phyloP scores from a whole-genome alignment of 2,888 invertebrate species.

The Agriopis marginaria region DNA sequence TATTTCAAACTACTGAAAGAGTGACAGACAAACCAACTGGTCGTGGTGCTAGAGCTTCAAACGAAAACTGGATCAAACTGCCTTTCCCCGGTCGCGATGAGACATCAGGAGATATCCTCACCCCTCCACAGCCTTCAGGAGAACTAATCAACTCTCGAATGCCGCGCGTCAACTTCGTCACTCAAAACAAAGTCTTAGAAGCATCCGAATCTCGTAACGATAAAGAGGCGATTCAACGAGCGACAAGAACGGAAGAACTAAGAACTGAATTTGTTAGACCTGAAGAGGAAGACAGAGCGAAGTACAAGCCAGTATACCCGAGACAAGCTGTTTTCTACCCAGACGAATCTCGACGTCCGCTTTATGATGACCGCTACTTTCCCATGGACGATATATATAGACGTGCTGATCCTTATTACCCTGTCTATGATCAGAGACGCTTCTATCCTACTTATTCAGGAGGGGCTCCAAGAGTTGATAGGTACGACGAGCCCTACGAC shows the following conservation, averaged over 20 bases:
- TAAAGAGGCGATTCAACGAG: conserved; percentile 78
- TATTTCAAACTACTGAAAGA: conserved; percentile 77
- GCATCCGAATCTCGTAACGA: conserved; percentile 82
- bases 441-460: conserved; percentile 60
- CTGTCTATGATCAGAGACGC: conserved; percentile 72
- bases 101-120: conserved; percentile 73
- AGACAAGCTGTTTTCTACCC: conserved; percentile 81
- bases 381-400: conserved; percentile 74
- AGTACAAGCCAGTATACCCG: conserved; percentile 77
- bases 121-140: conserved; percentile 83
- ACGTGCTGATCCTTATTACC: conserved; percentile 73
- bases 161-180: conserved; percentile 89
- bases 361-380: conserved; percentile 75
- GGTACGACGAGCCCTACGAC: conserved; percentile 77
- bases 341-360: conserved; percentile 75
- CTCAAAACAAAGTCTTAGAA: conserved; percentile 85
- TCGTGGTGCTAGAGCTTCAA: conserved; percentile 86
- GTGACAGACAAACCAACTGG: conserved; percentile 84
- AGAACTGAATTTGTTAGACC: conserved; percentile 81
- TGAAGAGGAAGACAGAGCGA: conserved; percentile 65
- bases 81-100: conserved; percentile 80
- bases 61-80: conserved; percentile 88
- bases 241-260: conserved; percentile 73
- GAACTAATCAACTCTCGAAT: conserved; percentile 86
- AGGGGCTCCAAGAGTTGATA: conserved; percentile 67